Evolutionary conservation across 2,888 invertebrate species (phyloP).

Genomic region (Cecidostiba fungosa): DNA sequence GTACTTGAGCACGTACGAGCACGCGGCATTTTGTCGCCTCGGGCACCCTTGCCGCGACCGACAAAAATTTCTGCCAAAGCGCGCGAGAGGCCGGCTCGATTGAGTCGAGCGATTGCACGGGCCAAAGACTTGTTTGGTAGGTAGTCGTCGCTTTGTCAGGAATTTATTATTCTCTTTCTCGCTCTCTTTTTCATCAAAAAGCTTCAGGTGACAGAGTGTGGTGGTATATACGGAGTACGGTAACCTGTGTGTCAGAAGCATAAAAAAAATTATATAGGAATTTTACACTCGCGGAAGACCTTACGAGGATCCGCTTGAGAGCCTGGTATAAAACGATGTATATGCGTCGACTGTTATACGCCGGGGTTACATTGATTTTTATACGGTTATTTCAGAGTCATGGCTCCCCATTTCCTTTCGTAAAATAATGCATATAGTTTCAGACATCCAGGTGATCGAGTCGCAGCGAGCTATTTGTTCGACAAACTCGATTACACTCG

Average conservation of each 20-base stretch:
- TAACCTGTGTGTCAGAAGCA: background rate
- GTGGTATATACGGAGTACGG: too few relatives aligned
- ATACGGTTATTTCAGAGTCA: background rate
- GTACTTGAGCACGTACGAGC: conserved; percentile 59
- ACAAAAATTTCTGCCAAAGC: conserved; percentile 40
- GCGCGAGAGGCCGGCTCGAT: background rate
- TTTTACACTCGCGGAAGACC: background rate
- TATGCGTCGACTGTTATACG: background rate
- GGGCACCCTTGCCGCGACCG: conserved; percentile 48
- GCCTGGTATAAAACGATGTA: background rate
- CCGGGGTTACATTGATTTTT: conserved; percentile 24
- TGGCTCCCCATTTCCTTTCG: too few relatives aligned
- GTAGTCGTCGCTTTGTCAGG: background rate
- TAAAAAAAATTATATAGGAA: conserved; percentile 25
- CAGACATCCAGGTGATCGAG: too few relatives aligned
- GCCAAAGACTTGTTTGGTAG: background rate
- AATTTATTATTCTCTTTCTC: background rate
- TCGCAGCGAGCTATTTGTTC: too few relatives aligned
- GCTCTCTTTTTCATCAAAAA: conserved; percentile 5
- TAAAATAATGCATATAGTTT: too few relatives aligned
- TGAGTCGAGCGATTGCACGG: conserved; percentile 28
- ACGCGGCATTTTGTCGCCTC: conserved; percentile 44
- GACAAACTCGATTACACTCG: background rate
- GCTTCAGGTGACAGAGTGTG: too few relatives aligned
- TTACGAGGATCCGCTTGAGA: conserved; percentile 2